Base-by-base conservation (phyloP, 2,888 invertebrate species). In the Idaea biselata region DNA sequence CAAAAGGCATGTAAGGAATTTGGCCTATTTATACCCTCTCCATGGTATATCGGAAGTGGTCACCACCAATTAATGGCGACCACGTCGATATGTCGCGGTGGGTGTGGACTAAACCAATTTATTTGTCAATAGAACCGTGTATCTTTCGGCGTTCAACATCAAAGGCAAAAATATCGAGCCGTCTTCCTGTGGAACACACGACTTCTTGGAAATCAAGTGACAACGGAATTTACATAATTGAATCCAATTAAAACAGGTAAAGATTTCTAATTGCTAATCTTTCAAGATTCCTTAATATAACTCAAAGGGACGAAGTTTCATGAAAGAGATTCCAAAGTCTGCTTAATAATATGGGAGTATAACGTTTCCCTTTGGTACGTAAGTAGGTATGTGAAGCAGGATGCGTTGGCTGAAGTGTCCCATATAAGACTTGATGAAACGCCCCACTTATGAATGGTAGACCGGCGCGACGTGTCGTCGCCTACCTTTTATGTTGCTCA, bases 11-110 rank as follows among this genome's bases (percentile, higher is more conserved):
- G 53, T 55, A 58, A 62, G 32, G 62, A 61, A 63, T 63, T 58
- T 54, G 59, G 59, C 59, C 68, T 63, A n/a, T n/a, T n/a, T n/a
- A 63, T 63, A 60, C 59, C 57, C 69, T 63, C 65, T 63, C 60
- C 59, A 60, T 55, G 60, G 60, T 60, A 62, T 66, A 64, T 64
- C 64, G 65, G 67, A 64, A 70, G 62, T 63, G 25, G 60, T 58
- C 62, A 62, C 67, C 65, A 16, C 63, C 64, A 66, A 70, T 70
- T 70, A 70, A 58, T 32, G 61, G 32, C 62, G 55, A 64, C 32
- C 63, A 60, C 67, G 60, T 64, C 70, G 62, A 68, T 70, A 61
- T 60, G 64, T 62, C 58, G 59, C 56, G 59, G 61, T 58, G 61
- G 65, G 68, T 57, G 67, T 65, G 66, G 60, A 16, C 54, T 44